A percentile compares a stretch with the other conserved stretches of the same genome.
These are phyloP conservation scores for Bhutanitis thaidina DNA, from an alignment of 2,888 invertebrate species.

Conservation along the genomic window DNA sequence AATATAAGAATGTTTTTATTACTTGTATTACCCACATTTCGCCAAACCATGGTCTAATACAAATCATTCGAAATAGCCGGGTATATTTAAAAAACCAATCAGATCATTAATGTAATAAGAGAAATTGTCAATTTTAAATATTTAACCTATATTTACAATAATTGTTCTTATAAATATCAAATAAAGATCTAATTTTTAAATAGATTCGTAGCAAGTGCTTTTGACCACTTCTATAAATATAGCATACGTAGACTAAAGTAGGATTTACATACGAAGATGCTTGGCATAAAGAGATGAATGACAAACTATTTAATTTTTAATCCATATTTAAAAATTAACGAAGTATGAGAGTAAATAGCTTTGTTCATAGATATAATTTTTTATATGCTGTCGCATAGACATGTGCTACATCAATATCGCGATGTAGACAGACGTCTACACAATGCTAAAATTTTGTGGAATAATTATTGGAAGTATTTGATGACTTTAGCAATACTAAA, in stretches of 20 bases:
- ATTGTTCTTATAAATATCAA: conserved; percentile 58
- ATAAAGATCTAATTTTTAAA: conserved; percentile 42
- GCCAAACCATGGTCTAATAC: neutral
- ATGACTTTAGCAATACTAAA: neutral
- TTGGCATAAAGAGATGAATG: neutral
- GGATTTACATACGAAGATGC: conserved; percentile 6
- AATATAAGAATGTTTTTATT: conserved; percentile 25
- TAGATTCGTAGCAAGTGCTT: conserved; percentile 61
- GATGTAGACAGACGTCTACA: conserved; percentile 76
- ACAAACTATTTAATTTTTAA: too few relatives aligned
- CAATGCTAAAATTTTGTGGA: conserved; percentile 40
- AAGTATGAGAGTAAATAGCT: neutral
- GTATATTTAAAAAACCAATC: conserved; percentile 31
- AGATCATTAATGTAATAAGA: conserved; percentile 41
- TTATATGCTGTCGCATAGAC: conserved; percentile 60
- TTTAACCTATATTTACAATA: conserved; percentile 74
- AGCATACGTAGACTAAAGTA: conserved; percentile 33
- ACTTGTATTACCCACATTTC: neutral
- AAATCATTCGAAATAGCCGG: conserved; percentile 34
- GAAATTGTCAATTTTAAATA: conserved; percentile 74
- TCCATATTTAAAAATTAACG: neutral
- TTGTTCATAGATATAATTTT: conserved; percentile 22
- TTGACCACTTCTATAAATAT: conserved; percentile 43
- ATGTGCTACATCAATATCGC: conserved; percentile 72
- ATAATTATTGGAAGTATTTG: neutral